phyloP scores from a whole-genome alignment of 2,888 invertebrate species.

The Pammene aurita region DNA sequence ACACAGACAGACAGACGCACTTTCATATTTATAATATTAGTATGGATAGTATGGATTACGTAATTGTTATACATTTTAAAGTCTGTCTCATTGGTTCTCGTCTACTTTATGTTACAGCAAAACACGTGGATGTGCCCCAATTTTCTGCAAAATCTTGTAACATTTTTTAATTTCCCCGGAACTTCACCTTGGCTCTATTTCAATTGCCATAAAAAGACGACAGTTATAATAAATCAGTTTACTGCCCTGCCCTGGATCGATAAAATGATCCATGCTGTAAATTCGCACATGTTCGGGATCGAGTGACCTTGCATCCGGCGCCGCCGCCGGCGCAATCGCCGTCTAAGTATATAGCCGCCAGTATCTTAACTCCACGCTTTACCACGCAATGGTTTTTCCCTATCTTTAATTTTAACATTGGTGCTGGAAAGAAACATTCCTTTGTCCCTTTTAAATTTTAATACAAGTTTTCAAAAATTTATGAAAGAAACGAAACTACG shows the following conservation, averaged over 20 bases:
- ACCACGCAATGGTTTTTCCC: no score
- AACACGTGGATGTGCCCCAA: background rate
- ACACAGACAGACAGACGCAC: no score
- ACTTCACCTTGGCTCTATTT: conserved; percentile 33
- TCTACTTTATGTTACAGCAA: background rate
- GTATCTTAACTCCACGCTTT: background rate
- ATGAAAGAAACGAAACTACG: no score
- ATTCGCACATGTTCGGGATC: conserved; percentile 36
- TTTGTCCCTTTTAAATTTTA: no score
- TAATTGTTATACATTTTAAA: no score
- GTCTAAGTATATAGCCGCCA: background rate
- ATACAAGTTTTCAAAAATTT: no score
- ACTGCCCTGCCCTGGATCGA: conserved; percentile 11
- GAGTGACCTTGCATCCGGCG: conserved; percentile 31
- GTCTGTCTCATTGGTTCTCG: background rate
- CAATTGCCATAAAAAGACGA: conserved; percentile 20
- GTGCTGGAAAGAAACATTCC: no score
- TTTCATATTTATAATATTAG: no score
- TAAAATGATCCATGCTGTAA: background rate
- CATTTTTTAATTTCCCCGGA: background rate
- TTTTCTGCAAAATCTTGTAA: background rate
- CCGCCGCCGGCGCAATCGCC: background rate
- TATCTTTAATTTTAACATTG: no score
- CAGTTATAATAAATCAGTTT: conserved; percentile 19
- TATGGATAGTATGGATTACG: no score